A percentile compares a stretch with the other conserved stretches of the same genome.
Conservation (phyloP, 2,888 invertebrate genomes). For the Diarsia mendica region DNA sequence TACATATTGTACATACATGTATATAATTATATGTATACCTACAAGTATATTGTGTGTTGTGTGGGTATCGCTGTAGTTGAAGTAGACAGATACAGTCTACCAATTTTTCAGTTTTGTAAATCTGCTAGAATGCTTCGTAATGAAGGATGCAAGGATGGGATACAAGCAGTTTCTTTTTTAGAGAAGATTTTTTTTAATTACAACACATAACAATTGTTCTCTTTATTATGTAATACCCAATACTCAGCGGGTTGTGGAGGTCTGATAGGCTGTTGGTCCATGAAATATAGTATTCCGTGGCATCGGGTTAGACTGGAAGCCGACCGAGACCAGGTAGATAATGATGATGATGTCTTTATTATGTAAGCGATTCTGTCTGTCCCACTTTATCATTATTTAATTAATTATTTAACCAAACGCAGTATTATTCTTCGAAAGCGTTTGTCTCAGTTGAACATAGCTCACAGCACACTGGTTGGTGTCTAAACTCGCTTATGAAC, state of each 20-base stretch:
- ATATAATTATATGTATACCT: not conserved
- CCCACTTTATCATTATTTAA: not conserved
- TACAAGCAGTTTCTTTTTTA: not conserved
- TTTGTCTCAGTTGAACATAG: not conserved
- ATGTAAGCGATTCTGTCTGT: not conserved
- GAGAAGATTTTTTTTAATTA: not conserved
- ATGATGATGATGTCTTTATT: not conserved
- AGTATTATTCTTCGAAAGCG: not conserved
- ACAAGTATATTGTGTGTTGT: conserved; percentile 2
- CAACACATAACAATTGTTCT: not conserved
- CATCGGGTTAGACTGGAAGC: too few species aligned
- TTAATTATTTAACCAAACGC: too few species aligned
- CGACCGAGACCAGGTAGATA: too few species aligned
- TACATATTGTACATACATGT: not conserved
- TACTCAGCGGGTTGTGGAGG: too few species aligned
- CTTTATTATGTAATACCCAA: not conserved
- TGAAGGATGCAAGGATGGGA: not conserved
- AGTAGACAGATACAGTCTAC: conserved; percentile 24
- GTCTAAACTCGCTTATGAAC: not conserved
- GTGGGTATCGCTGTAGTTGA: conserved; percentile 10
- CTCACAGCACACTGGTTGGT: not conserved
- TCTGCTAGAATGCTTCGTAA: not conserved
- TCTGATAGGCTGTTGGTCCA: too few species aligned
- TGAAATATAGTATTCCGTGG: too few species aligned
- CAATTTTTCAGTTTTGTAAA: conserved; percentile 6